Conservation (phyloP, 2,113 vertebrate species). For the Hyla sarda region DNA sequence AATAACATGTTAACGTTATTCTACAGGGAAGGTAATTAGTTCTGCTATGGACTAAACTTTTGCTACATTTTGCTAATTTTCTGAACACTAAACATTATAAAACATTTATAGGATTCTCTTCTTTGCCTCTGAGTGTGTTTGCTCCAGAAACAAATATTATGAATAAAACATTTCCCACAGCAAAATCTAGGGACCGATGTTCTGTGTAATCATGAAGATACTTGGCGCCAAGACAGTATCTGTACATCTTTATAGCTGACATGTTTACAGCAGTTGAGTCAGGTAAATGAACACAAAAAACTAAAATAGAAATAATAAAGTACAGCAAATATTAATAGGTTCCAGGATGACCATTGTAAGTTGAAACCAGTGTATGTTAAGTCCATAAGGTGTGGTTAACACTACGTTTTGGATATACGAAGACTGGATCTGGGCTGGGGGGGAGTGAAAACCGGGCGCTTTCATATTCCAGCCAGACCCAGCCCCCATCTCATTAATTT, state of each 20-base stretch:
- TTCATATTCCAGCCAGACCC: too few species aligned
- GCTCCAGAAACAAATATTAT: background rate
- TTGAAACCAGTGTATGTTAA: too few species aligned
- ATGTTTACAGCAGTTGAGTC: background rate
- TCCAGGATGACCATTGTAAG: too few species aligned
- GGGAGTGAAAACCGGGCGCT: too few species aligned
- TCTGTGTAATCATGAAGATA: background rate
- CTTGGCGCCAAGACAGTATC: background rate
- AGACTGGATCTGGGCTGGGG: too few species aligned
- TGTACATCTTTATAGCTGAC: background rate
- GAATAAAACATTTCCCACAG: conserved; percentile 1
- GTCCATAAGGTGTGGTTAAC: too few species aligned
- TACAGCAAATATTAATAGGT: too few species aligned
- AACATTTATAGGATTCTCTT: background rate
- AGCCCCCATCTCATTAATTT: too few species aligned
- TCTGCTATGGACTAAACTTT: background rate
- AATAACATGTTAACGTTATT: too few species aligned
- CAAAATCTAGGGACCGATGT: background rate
- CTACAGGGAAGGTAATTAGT: background rate
- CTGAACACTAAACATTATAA: background rate
- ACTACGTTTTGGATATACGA: too few species aligned
- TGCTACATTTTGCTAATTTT: conserved; percentile 20
- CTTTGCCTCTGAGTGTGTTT: background rate
- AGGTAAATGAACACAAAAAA: background rate
- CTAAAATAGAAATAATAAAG: background rate